These are phyloP conservation scores for Neoitamus cyanurus DNA, from an alignment of 2,888 invertebrate genomes.

Conservation along the genomic window DNA sequence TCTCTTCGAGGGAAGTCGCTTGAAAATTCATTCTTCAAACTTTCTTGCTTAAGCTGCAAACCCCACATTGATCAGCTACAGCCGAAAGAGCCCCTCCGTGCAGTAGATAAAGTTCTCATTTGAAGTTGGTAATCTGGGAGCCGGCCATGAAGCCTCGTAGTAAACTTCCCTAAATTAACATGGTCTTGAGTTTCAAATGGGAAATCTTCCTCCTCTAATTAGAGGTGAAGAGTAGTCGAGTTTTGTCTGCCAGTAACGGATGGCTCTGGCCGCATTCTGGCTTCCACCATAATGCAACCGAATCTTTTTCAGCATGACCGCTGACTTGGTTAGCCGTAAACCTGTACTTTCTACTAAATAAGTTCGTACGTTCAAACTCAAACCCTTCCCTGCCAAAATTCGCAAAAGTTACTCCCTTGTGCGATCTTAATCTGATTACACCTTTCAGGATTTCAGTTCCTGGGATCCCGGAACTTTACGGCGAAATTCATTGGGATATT, in stretches of 20 bases:
- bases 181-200: slow-evolving; percentile 12
- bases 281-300: neutral
- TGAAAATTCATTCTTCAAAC: slow-evolving; percentile 20
- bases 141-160: neutral
- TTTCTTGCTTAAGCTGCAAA: neutral
- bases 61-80: slow-evolving; percentile 7
- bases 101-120: slow-evolving; percentile 21
- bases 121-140: neutral
- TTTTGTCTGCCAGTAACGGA: neutral
- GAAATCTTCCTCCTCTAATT: neutral
- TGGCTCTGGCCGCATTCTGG: neutral
- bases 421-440: slow-evolving; percentile 25
- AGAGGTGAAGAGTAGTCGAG: neutral
- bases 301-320: neutral
- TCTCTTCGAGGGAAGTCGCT: neutral
- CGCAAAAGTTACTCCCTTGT: neutral
- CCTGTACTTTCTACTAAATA: neutral
- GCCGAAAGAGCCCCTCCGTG: neutral
- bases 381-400: neutral
- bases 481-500: neutral
- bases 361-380: neutral
- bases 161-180: slow-evolving; percentile 30
- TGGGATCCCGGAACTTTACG: neutral
- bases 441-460: slow-evolving; percentile 14
- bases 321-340: neutral